Evolutionary conservation across 2,888 invertebrate species (phyloP).

Genomic region (Acronicta leporina): DNA sequence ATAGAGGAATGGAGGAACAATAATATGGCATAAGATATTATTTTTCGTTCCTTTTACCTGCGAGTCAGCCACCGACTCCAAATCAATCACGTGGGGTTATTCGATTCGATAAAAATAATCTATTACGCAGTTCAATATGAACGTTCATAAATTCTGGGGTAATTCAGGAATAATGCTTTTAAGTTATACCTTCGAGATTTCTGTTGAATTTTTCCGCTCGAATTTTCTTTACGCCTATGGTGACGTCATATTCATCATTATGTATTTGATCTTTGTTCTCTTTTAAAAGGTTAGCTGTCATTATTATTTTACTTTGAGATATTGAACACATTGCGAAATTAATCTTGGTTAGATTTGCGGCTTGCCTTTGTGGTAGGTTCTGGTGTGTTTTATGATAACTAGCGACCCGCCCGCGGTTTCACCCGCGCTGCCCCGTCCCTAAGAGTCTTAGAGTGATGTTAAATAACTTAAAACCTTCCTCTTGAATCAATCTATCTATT

Average conservation of each 20-base stretch:
- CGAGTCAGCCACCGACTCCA: background rate
- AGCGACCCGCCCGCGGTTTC: too few relatives aligned
- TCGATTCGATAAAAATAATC: background rate
- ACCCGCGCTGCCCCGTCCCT: too few relatives aligned
- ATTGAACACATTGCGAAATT: too few relatives aligned
- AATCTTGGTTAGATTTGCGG: too few relatives aligned
- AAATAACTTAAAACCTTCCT: too few relatives aligned
- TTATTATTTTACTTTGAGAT: background rate
- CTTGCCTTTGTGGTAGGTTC: too few relatives aligned
- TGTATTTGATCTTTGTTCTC: background rate
- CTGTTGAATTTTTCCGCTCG: background rate
- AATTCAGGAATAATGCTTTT: background rate
- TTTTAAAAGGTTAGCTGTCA: background rate
- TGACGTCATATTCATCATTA: background rate
- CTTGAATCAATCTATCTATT: too few relatives aligned
- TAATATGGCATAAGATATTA: too few relatives aligned
- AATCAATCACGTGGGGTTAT: background rate
- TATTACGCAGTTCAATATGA: background rate
- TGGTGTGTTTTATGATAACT: too few relatives aligned
- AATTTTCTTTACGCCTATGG: background rate
- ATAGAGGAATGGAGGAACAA: too few relatives aligned
- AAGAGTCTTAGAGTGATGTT: too few relatives aligned
- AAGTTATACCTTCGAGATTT: background rate
- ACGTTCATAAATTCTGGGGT: background rate
- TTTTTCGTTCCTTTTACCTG: too few relatives aligned